Evolutionary conservation across 1,140 invertebrate species (phyloP), one percentile per base, ranked within the genome.

Genomic region (Bradysia coprophila): DNA sequence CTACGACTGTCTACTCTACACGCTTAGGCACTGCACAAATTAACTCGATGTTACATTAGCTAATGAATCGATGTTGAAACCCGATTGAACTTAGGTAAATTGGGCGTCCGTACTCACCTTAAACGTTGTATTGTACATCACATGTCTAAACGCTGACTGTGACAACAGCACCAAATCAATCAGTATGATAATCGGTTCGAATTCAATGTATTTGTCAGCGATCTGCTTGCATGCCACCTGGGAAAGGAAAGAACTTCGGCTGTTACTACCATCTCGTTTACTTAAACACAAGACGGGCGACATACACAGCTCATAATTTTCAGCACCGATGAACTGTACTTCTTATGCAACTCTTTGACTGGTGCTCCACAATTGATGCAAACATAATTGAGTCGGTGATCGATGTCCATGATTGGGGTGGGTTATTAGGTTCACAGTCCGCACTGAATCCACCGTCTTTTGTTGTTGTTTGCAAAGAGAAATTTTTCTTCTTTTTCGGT

Each of bases 131-230:
- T 92, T 91, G 42, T 76, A 78, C 3, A 91, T 64, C 28, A 90
- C 64, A 64, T 91, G 87, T 33, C 85, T 67, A 53, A 87, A 88
- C 1, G 86, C 85, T 45, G 75, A 68, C 41, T 70, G 73, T 36
- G 84, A 81, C 38, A 90, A 65, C 8, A 92, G 54, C 9, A 91
- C 66, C 4, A 86, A 61, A 62, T 90, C 85, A 46, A 91, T 76
- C 44, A 87, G 70, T 0, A 90, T 76, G 46, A 89, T 78, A 4
- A 86, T 75, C 19, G 75, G 68, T 54, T 91, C 88, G 62, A 83
- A 88, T 61, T 92, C 87, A 42, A 90, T 76, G 49, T 91, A 92
- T 55, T 89, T 89, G 52, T 91, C 88, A 13, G 83, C 81, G 19
- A 79, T 56, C 44, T 71, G 60, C 11, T 73, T 70, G 51, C 87